Conservation (phyloP, 2,888 invertebrate genomes). For the Drosophila leonis region DNA sequence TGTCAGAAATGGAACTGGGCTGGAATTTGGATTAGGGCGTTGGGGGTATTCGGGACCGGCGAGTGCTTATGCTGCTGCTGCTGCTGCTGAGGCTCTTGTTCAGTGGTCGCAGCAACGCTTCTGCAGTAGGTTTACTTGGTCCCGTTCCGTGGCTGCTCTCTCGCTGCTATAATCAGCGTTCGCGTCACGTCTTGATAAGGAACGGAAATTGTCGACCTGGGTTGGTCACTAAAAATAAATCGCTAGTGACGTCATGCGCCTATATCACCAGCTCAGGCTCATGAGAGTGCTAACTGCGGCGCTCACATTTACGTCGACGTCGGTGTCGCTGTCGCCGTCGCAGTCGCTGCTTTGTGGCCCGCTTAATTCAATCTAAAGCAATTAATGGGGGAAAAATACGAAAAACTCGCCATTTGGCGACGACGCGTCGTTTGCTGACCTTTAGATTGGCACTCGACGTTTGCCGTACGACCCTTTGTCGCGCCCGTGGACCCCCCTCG, state of each 20-base stretch:
- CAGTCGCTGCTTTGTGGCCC: constrained; percentile 13
- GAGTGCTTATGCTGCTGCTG: not conserved
- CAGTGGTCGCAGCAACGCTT: constrained; percentile 50
- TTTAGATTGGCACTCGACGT: constrained; percentile 47
- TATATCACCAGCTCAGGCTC: constrained; percentile 30
- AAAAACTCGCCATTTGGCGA: constrained; percentile 49
- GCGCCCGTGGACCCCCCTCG: not conserved
- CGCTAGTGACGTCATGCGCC: constrained; percentile 62
- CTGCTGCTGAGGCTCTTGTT: constrained; percentile 20
- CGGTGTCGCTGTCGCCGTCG: not conserved
- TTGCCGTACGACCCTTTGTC: constrained; percentile 16
- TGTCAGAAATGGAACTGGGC: constrained; percentile 18
- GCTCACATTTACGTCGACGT: constrained; percentile 6
- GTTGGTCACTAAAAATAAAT: constrained; percentile 60
- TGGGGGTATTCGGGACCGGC: constrained; percentile 1
- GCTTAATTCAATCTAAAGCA: constrained; percentile 80
- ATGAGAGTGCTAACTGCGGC: constrained; percentile 29
- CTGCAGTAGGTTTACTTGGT: constrained; percentile 43
- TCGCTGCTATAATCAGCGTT: constrained; percentile 26
- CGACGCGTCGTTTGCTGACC: constrained; percentile 61
- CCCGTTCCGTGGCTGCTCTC: constrained; percentile 4
- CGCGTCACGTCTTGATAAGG: constrained; percentile 68
- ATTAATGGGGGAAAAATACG: constrained; percentile 68
- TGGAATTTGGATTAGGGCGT: constrained; percentile 4
- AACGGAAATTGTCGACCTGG: constrained; percentile 55